Evolutionary conservation across 2,888 invertebrate genomes (phyloP).

Genomic region (Parapristionchus giblindavisi): DNA sequence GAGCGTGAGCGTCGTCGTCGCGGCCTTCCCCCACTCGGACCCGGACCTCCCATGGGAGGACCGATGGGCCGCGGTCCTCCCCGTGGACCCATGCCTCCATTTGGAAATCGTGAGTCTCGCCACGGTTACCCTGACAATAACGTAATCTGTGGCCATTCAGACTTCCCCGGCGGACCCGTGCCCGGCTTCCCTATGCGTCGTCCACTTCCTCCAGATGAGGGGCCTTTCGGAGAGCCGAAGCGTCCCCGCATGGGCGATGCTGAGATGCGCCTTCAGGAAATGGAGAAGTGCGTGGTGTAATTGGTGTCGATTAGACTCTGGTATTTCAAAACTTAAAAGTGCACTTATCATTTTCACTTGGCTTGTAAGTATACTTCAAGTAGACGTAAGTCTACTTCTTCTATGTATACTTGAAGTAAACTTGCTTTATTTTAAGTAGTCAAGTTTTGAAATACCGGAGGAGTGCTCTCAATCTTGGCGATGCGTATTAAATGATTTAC

Average conservation of each 20-base stretch:
- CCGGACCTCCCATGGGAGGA: conserved; percentile 20
- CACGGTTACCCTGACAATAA: no score
- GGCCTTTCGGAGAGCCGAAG: conserved; percentile 13
- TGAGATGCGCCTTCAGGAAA: conserved; percentile 21
- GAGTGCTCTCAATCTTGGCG: no score
- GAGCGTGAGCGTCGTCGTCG: conserved; percentile 69
- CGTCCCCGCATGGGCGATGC: conserved; percentile 33
- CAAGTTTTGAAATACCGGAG: no score
- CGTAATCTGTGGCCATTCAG: no score
- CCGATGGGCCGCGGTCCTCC: conserved; percentile 7
- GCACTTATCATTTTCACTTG: no score
- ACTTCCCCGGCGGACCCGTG: background rate
- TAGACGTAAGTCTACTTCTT: no score
- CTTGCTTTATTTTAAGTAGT: no score
- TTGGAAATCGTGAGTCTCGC: no score
- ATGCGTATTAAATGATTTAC: conserved; percentile 10
- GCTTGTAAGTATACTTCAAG: no score
- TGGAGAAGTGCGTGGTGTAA: conserved; percentile 21
- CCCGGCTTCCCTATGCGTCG: conserved; percentile 26
- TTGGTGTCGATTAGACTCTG: background rate
- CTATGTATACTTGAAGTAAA: no score
- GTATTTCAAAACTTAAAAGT: no score
- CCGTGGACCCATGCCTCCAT: conserved; percentile 29
- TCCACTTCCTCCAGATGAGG: conserved; percentile 19
- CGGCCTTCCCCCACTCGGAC: conserved; percentile 72